phyloP scores from a whole-genome alignment of 1,140 invertebrate genomes.

The Leptinotarsa lineolata region DNA sequence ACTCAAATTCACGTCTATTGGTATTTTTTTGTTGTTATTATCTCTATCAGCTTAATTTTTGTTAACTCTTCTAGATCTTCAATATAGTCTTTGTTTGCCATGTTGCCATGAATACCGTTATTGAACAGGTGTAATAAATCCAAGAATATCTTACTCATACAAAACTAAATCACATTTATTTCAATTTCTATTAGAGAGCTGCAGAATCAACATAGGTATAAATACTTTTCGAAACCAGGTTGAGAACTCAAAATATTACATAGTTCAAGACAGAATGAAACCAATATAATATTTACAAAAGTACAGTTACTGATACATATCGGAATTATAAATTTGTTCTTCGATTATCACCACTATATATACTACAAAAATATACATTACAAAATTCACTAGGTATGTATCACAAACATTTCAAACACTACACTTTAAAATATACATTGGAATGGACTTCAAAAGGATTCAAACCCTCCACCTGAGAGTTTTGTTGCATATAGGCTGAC shows the following conservation, averaged over 20 bases:
- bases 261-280: not conserved
- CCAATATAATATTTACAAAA: not conserved
- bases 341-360: not conserved
- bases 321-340: not conserved
- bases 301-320: not conserved
- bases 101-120: too few species aligned
- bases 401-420: constrained; percentile 8
- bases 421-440: constrained; percentile 21
- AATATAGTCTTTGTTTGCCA: too few species aligned
- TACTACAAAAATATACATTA: not conserved
- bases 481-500: constrained; percentile 71
- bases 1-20: too few species aligned
- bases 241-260: not conserved
- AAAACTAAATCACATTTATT: constrained; percentile 7
- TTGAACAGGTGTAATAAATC: not conserved
- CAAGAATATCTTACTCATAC: not conserved
- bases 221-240: too few species aligned
- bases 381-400: constrained; percentile 5
- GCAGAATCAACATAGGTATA: not conserved
- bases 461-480: constrained; percentile 66
- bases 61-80: too few species aligned
- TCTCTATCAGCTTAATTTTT: too few species aligned
- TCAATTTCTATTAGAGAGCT: not conserved
- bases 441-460: constrained; percentile 41
- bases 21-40: too few species aligned